Evolutionary conservation across 2,888 invertebrate species (phyloP).

Genomic region (Fabriciana adippe): DNA sequence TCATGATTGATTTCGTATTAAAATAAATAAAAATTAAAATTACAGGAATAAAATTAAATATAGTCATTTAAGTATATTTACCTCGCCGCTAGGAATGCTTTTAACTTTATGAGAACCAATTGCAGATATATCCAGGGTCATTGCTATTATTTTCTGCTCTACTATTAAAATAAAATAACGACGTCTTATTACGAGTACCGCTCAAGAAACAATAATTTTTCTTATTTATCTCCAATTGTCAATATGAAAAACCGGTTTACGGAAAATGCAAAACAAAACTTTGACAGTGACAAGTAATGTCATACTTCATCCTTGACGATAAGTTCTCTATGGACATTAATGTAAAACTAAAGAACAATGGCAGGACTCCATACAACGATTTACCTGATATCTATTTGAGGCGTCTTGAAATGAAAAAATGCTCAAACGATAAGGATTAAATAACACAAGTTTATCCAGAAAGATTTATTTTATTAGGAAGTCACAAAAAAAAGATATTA

Average conservation of each 20-base stretch:
- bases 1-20: neutral
- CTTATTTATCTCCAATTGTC: constrained; percentile 14
- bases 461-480: too few species aligned
- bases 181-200: constrained; percentile 12
- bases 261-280: constrained; percentile 11
- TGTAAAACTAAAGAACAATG: neutral
- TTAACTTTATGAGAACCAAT: constrained; percentile 69
- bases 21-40: neutral
- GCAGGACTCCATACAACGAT: too few species aligned
- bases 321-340: neutral
- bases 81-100: constrained; percentile 66
- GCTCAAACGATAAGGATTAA: too few species aligned
- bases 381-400: too few species aligned
- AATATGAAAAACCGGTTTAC: constrained; percentile 12
- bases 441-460: too few species aligned
- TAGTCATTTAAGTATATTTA: constrained; percentile 44
- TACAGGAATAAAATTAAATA: neutral
- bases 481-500: too few species aligned
- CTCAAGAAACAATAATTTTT: constrained; percentile 14
- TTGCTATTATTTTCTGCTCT: constrained; percentile 28
- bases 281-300: constrained; percentile 6
- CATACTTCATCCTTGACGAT: neutral
- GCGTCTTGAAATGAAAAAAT: too few species aligned
- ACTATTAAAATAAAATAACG: constrained; percentile 6
- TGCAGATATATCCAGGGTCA: constrained; percentile 56